Percentiles rank a stretch among this genome's conserved stretches.
Evolutionary conservation across 2,113 vertebrate species (phyloP).

Genomic region (Grammomys surdaster): DNA sequence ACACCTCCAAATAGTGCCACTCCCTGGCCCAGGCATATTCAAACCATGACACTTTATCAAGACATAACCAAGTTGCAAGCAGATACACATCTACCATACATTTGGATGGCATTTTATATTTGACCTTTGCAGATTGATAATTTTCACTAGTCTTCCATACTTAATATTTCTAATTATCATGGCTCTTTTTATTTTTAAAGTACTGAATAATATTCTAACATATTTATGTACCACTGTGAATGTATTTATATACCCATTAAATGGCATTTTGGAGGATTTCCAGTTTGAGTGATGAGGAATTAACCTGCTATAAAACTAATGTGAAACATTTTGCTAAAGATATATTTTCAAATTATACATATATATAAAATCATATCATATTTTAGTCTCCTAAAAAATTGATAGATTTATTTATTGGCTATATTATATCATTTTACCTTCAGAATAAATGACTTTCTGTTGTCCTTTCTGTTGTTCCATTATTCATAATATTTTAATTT

Average conservation of each 20-base stretch:
- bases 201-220: not conserved
- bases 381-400: not conserved
- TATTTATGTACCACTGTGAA: not conserved
- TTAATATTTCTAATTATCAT: not conserved
- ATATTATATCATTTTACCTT: not conserved
- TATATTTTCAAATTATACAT: not conserved
- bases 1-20: no score
- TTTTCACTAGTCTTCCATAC: not conserved
- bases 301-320: not conserved
- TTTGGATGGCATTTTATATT: not conserved
- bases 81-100: not conserved
- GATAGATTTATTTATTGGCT: not conserved
- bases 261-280: not conserved
- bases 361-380: no score
- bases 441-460: not conserved
- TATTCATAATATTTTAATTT: not conserved
- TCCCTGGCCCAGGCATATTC: no score
- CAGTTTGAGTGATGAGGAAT: not conserved
- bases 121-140: not conserved
- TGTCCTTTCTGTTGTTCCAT: not conserved
- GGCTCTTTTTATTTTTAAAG: no score
- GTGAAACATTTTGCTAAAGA: not conserved
- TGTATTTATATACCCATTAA: not conserved
- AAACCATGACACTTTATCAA: not conserved
- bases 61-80: not conserved